Base-by-base conservation (phyloP, 2,113 vertebrate species). In the Clinocottus analis region DNA sequence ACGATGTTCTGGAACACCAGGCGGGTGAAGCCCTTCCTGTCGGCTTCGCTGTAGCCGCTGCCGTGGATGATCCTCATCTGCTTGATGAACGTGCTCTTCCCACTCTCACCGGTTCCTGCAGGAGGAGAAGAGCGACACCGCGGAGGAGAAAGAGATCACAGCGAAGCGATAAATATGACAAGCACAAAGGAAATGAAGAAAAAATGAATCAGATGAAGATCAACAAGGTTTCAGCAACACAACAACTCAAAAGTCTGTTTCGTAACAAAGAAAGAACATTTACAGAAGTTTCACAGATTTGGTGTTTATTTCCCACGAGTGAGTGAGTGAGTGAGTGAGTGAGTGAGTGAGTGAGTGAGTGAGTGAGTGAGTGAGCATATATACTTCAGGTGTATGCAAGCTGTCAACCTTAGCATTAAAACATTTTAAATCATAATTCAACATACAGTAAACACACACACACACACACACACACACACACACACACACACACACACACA, bases 11-110 rank as follows among this genome's bases (percentile, higher is more conserved):
- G 96, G 88, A 94, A 95, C 83, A 97, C 93, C 45, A 97, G 77
- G 63, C 92, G 95, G 7, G 91, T 95, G 91, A 96, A 97, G 11
- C 88, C 83, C 65, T 88, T 95, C 66, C 89, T 94, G 61, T 97
- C 96, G 41, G 91, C 90, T 3, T 97, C 96, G 2, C 72, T 94
- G 90, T 96, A 97, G 56, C 96, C 96, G 10, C 86, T 90, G 4
- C 96, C 96, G 43, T 99, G 97, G 90, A 99, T 97, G 93, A 99
- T 99, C 93, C 97, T 96, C 97, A 99, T 98, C 92, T 99, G 96
- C 83, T 99, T 97, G 92, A 97, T 96, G 75, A 98, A 97, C 0
- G 95, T 97, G 86, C 96, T 97, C 85, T 98, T 97, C 53, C 96
- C 97, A 80, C 96, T 97, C 82, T 97, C 97, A 55, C 96, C 96